Base-by-base conservation (phyloP, 2,797 vertebrate genomes). In the Lagodon rhomboides region DNA sequence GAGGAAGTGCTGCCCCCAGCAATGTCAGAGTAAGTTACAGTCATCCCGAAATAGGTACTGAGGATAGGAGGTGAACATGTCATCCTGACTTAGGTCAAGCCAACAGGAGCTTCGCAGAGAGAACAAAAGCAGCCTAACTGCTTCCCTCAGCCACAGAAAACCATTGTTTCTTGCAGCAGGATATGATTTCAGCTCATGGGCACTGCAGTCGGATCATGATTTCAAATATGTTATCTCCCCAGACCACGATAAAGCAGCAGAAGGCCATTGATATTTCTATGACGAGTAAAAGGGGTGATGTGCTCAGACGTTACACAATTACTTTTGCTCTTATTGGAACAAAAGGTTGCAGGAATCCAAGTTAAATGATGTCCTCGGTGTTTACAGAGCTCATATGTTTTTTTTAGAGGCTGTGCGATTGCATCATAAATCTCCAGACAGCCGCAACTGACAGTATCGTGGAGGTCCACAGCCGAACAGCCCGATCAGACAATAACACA, bases 21-120 rank as follows among this genome's bases (percentile, higher is more conserved):
- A 86, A 89, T 93, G 94, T 95, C 94, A 94, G 84, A 88, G 87
- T 91, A 89, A 92, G 91, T 95, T 95, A 94, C 84, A 91, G 84
- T 94, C 93, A 92, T 93, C 90, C 89, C 90, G 90, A 94, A 94
- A 95, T 93, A 95, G 94, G 92, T 92, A 89, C 82, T 64, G 91
- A 87, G 87, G 83, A 93, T 88, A 81, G 83, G 91, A 93, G 93
- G 91, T 89, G 92, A 93, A 94, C 83, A 89, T 93, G 94, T 95
- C 92, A 90, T 82, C 89, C 89, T 83, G 79, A 91, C 90, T 94
- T 88, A 90, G 91, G 93, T 94, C 90, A 93, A 87, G 77, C 85
- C 82, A 90, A 90, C 78, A 90, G 87, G 89, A 91, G 85, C 81
- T 90, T 80, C 85, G 79, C 85, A 88, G 65, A 73, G 83, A 83